Base-by-base conservation (phyloP, 2,113 vertebrate species). In the Clinocottus analis region DNA sequence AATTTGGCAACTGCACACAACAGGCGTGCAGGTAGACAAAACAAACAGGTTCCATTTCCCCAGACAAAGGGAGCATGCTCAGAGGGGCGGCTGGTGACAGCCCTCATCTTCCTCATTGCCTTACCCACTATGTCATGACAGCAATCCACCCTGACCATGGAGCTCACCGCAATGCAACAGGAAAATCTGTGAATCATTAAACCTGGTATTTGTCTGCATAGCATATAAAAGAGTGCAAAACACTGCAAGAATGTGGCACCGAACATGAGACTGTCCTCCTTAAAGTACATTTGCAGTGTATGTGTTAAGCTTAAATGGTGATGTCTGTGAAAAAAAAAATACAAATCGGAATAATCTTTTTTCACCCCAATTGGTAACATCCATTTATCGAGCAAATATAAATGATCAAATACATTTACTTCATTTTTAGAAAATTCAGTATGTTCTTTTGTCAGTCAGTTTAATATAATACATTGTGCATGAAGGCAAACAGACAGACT, bases 1-100 rank as follows among this genome's bases (percentile, higher is more conserved):
- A 95, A 95, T 94, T 93, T 93, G 90, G 94, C 85, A 87, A 84
- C 91, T 75, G 89, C 92, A 92, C 93, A 94, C 92, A 93, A 93
- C 93, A 90, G 89, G 91, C 90, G 41, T 83, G 83, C 92, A 92
- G 94, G 93, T 93, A 93, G 89, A 93, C 88, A 92, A 93, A 93
- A 93, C 94, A 94, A 93, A 94, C 91, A 87, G 85, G 87, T 87
- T 92, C 87, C 69, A 86, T 89, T 93, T 92, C 87, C 89, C 70
- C 31, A 79, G 84, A 90, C 87, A 84, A 87, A 92, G 77, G 16
- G 91, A 92, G 91, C 90, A 91, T 88, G 91, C 91, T 92, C 85
- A 78, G 87, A 90, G 82, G 61, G 68, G 85, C 87, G 86, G 75
- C 74, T 35, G 85, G 90, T 84, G 94, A 94, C 90, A 89, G 87